These are phyloP conservation scores for Labeo rohita DNA, from an alignment of 2,113 vertebrate genomes.

Conservation along the genomic window DNA sequence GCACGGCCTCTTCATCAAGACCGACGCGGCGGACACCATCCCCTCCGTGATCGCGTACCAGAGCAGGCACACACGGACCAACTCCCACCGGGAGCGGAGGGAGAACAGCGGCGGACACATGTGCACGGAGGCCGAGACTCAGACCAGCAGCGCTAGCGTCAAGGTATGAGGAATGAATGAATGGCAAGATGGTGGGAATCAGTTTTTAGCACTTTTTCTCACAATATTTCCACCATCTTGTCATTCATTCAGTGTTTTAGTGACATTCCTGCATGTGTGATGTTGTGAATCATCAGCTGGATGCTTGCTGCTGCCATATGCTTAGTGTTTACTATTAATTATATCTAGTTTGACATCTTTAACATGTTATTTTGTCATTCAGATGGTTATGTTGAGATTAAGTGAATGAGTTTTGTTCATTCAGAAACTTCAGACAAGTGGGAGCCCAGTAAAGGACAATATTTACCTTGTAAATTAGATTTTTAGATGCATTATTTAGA, in stretches of 20 bases:
- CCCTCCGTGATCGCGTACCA: conserved; percentile 84
- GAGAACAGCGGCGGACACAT: conserved; percentile 74
- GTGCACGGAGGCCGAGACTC: conserved; percentile 90
- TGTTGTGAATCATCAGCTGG: conserved; percentile 6
- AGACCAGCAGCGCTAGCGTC: conserved; percentile 83
- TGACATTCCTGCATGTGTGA: not conserved
- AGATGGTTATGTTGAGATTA: not conserved
- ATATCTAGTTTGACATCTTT: not conserved
- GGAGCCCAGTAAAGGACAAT: not conserved
- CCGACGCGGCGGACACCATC: conserved; percentile 88
- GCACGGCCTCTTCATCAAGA: conserved; percentile 91
- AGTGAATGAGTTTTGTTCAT: not conserved
- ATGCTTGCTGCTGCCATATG: not conserved
- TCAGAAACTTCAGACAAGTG: not conserved
- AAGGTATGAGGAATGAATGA: conserved; percentile 75
- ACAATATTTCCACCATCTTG: conserved; percentile 9
- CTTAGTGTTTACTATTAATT: not conserved
- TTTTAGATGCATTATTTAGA: not conserved
- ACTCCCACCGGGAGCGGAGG: conserved; percentile 75
- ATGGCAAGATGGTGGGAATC: not conserved
- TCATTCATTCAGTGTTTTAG: not conserved
- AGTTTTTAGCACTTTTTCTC: not conserved
- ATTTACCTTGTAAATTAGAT: not conserved
- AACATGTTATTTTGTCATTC: not conserved
- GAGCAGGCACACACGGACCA: conserved; percentile 77